Evolutionary conservation across 2,888 invertebrate species (phyloP).

Genomic region (Phymatocera aterrima): DNA sequence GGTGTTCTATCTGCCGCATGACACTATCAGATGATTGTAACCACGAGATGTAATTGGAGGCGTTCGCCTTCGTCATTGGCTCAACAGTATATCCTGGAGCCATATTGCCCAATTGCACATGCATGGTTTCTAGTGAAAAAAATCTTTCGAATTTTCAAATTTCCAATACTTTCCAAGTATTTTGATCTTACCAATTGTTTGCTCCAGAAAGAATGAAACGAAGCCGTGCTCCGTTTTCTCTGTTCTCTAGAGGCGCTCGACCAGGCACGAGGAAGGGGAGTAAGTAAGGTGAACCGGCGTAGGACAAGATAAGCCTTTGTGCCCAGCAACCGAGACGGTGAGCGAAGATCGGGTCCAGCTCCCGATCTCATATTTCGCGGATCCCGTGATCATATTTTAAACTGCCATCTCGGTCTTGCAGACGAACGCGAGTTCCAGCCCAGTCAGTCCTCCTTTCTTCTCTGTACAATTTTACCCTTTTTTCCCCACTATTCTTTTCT

Average conservation of each 20-base stretch:
- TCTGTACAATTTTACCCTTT: conserved; percentile 7
- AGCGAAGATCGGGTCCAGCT: conserved; percentile 51
- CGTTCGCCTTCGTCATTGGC: too few species aligned
- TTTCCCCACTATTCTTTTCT: too few species aligned
- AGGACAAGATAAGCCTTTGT: conserved; percentile 71
- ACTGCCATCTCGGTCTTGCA: conserved; percentile 19
- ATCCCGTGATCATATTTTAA: conserved; percentile 72
- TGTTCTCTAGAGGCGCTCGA: not conserved
- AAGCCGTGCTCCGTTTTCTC: not conserved
- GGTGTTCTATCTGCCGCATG: conserved; percentile 14
- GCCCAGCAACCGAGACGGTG: conserved; percentile 56
- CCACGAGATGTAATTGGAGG: not conserved
- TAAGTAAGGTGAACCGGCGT: conserved; percentile 42
- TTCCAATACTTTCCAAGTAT: too few species aligned
- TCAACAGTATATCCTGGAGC: too few species aligned
- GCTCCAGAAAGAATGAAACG: too few species aligned
- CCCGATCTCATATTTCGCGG: conserved; percentile 73
- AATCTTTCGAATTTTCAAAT: too few species aligned
- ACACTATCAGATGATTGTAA: conserved; percentile 35
- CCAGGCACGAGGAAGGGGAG: not conserved
- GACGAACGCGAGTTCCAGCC: not conserved
- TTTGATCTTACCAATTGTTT: too few species aligned
- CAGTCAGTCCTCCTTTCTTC: conserved; percentile 37
- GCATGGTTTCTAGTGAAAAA: too few species aligned
- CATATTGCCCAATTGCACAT: too few species aligned